These are phyloP conservation scores for Drosophila tristis DNA, from an alignment of 1,140 invertebrate species.

Conservation along the genomic window DNA sequence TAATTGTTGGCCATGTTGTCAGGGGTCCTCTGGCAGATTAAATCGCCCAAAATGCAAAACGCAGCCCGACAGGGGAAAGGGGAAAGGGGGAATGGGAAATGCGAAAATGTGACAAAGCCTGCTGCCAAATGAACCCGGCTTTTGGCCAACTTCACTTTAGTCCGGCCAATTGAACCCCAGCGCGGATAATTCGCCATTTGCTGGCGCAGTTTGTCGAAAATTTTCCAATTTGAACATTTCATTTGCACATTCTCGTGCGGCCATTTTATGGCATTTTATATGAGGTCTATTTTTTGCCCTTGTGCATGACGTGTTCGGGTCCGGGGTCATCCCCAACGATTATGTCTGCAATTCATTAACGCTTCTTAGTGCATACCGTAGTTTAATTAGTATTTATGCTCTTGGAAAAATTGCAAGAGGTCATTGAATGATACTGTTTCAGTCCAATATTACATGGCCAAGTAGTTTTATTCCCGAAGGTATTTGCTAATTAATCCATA, in stretches of 20 bases:
- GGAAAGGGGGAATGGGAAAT: slow-evolving; percentile 1
- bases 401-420: neutral
- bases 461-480: too few relatives aligned
- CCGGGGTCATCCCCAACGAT: neutral
- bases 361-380: slow-evolving; percentile 10
- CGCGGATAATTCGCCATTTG: slow-evolving; percentile 50
- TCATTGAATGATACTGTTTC: neutral
- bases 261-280: slow-evolving; percentile 30
- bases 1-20: slow-evolving; percentile 70
- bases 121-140: slow-evolving; percentile 56
- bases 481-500: too few relatives aligned
- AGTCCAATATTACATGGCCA: too few relatives aligned
- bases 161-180: slow-evolving; percentile 31
- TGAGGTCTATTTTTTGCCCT: slow-evolving; percentile 40
- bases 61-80: slow-evolving; percentile 2
- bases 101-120: slow-evolving; percentile 31
- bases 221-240: slow-evolving; percentile 57
- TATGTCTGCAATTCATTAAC: slow-evolving; percentile 58
- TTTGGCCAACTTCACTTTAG: slow-evolving; percentile 21
- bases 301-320: neutral
- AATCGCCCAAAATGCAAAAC: slow-evolving; percentile 44
- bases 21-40: slow-evolving; percentile 37
- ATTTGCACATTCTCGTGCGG: slow-evolving; percentile 36
- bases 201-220: slow-evolving; percentile 60
- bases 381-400: slow-evolving; percentile 14